Percentiles rank a stretch among this genome's conserved stretches.
These are phyloP conservation scores for Strigops habroptila DNA, from an alignment of 2,113 vertebrate species.

Conservation along the genomic window DNA sequence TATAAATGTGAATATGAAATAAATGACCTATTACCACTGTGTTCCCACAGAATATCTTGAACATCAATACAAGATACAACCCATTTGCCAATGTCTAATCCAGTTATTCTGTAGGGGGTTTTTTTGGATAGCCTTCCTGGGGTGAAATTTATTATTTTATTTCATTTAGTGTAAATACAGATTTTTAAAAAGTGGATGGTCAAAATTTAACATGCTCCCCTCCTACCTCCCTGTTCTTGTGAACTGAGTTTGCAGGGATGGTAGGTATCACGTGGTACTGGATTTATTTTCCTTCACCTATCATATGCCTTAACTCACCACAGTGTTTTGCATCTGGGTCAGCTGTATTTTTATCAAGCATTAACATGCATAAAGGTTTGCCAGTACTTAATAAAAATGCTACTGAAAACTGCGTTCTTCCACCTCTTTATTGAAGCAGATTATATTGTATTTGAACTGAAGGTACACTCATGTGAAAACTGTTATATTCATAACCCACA, in stretches of 20 bases:
- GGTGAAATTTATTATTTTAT: not conserved
- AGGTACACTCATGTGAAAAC: conserved; percentile 28
- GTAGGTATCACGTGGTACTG: not conserved
- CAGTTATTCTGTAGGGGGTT: not conserved
- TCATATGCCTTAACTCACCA: not conserved
- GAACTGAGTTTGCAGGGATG: not conserved
- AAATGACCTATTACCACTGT: not conserved
- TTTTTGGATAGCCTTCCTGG: not conserved
- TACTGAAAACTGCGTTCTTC: conserved; percentile 12
- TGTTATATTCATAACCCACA: conserved; percentile 10
- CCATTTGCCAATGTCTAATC: not conserved
- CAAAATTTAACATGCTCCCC: not conserved
- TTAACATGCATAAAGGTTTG: conserved; percentile 7
- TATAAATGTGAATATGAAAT: not conserved
- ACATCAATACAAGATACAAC: not conserved
- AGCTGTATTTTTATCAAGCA: not conserved
- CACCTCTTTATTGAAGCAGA: conserved; percentile 12
- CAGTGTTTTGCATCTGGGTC: not conserved
- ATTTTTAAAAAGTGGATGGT: not conserved
- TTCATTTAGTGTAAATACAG: not conserved
- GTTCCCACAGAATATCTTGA: not conserved
- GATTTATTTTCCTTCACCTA: not conserved
- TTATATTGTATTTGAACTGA: conserved; percentile 45
- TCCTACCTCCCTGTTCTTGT: not conserved
- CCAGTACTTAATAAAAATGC: conserved; percentile 39